Base-by-base conservation (phyloP, 2,113 vertebrate species). In the Campylorhamphus procurvoides region DNA sequence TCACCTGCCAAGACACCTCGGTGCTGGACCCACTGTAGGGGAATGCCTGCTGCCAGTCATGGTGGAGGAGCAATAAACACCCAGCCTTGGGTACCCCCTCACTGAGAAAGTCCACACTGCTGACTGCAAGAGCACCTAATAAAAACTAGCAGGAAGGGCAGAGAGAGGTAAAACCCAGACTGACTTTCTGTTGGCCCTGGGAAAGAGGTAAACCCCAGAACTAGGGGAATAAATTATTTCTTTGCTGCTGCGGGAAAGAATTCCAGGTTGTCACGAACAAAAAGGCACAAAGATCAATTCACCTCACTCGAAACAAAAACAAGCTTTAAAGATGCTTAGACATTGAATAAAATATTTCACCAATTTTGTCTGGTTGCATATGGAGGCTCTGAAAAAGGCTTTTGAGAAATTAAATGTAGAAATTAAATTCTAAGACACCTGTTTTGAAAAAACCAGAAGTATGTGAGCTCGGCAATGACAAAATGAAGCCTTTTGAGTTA, bases 91-190 rank as follows among this genome's bases (percentile, higher is more conserved):
- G 81, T 40, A n/a, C 24, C 35, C n/a, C 58, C 83, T 86, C 80
- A 47, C 0, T 64, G 59, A 77, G 74, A 73, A 94, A 89, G 46
- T 74, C 77, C 58, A 14, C n/a, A 53, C 49, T 72, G 50, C 40
- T 58, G 63, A 68, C 42, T 84, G 60, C 29, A 62, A 25, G 77
- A 19, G 40, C 7, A 12, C 8, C 50, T 24, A 74, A 87, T 73
- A 68, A 95, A 94, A 87, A 73, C 35, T 9, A 91, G 17, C 52
- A 81, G 77, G 82, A 93, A 94, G 64, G 74, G 73, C 74, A 91
- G 63, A 17, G 2, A 29, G 47, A 87, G 84, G 94, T 93, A 71
- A 84, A 77, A 69, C 64, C 53, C 56, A 31, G 23, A 7, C 23
- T 69, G 44, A 28, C 31, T 60, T 71, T 83, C 79, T 83, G 24